A percentile compares a stretch with the other conserved stretches of the same genome.
phyloP scores from a whole-genome alignment of 2,797 vertebrate species.

The Dryobates pubescens region DNA sequence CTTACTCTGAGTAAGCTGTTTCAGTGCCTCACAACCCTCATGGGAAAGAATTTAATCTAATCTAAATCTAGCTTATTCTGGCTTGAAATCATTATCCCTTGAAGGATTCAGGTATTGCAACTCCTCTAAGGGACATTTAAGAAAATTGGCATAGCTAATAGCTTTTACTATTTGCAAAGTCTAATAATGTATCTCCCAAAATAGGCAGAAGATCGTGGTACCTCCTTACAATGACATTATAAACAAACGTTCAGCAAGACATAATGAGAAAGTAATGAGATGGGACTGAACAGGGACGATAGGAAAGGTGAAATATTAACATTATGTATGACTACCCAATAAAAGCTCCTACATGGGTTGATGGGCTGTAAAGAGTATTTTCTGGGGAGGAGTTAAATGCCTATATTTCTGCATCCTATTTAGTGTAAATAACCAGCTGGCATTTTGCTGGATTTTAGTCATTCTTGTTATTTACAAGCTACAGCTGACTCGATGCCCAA shows the following conservation, averaged over 20 bases:
- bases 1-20: too few relatives aligned
- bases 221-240: background rate
- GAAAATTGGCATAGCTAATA: background rate
- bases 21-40: too few relatives aligned
- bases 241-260: conserved; percentile 11
- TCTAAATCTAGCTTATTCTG: too few relatives aligned
- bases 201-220: background rate
- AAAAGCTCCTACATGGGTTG: background rate
- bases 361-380: background rate
- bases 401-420: background rate
- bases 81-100: too few relatives aligned
- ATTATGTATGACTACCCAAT: background rate
- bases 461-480: conserved; percentile 14
- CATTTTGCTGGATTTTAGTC: conserved; percentile 17
- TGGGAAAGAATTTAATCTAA: too few relatives aligned
- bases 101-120: background rate
- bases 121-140: background rate
- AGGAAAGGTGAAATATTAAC: conserved; percentile 18
- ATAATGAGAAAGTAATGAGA: conserved; percentile 16
- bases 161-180: background rate
- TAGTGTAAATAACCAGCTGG: conserved; percentile 2
- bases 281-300: background rate
- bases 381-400: background rate
- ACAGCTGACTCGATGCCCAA: background rate
- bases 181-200: background rate